phyloP scores from a whole-genome alignment of 2,888 invertebrate genomes.

The Hypercompe scribonia region DNA sequence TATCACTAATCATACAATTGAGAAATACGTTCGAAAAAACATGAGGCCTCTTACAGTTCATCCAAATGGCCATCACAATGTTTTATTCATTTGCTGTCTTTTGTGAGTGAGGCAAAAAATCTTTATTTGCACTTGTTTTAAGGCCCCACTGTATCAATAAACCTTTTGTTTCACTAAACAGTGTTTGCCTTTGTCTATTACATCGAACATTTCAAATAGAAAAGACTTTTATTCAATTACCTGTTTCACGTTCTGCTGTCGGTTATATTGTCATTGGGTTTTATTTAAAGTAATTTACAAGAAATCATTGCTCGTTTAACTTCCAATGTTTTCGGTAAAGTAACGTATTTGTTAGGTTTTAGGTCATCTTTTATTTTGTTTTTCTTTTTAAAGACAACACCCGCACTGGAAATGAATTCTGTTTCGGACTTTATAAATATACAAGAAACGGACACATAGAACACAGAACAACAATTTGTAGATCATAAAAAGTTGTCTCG shows the following conservation, averaged over 20 bases:
- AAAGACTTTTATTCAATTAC: constrained; percentile 15
- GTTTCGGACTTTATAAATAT: no score
- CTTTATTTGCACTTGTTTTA: not conserved
- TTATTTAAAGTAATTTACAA: not conserved
- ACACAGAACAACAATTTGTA: no score
- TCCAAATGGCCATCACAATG: not conserved
- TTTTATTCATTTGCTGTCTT: not conserved
- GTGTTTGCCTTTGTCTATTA: constrained; percentile 14
- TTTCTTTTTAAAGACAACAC: no score
- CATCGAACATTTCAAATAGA: constrained; percentile 12
- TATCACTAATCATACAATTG: not conserved
- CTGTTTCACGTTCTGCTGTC: constrained; percentile 5
- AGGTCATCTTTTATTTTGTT: not conserved
- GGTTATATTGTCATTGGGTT: not conserved
- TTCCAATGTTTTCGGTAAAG: not conserved
- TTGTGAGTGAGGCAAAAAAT: not conserved
- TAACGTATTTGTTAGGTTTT: not conserved
- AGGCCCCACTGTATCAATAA: not conserved
- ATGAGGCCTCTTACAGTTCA: not conserved
- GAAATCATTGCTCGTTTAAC: not conserved
- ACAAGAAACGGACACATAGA: no score
- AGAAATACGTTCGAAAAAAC: not conserved
- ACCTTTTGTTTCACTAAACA: constrained; percentile 12
- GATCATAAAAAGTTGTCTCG: no score
- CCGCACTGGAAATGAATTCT: no score